phyloP scores from a whole-genome alignment of 2,888 invertebrate species.

The Brachyptera risi region DNA sequence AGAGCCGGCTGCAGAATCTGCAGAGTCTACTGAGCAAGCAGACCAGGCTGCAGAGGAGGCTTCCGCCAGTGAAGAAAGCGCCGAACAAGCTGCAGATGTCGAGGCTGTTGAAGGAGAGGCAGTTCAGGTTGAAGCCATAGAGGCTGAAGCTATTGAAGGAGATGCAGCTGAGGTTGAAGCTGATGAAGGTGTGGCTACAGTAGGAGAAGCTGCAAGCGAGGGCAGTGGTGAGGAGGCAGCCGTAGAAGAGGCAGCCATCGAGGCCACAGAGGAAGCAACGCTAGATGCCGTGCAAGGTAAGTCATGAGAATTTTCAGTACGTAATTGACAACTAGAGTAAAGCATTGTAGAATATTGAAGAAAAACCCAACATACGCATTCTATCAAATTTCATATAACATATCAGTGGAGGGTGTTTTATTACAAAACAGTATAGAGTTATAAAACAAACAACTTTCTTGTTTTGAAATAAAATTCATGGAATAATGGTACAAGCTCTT shows the following conservation, averaged over 20 bases:
- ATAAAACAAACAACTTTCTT: no score
- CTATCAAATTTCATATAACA: no score
- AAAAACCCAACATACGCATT: no score
- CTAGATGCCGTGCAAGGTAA: not conserved
- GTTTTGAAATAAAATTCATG: no score
- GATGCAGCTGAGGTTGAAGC: constrained; percentile 5
- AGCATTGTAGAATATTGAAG: not conserved
- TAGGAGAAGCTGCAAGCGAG: constrained; percentile 20
- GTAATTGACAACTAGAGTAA: not conserved
- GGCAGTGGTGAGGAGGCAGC: constrained; percentile 16
- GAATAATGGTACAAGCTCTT: no score
- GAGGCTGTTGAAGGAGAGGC: constrained; percentile 33
- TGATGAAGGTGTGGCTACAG: not conserved
- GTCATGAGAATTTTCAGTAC: not conserved
- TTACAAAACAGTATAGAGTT: no score
- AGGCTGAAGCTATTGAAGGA: constrained; percentile 11
- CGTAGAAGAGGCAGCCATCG: constrained; percentile 30
- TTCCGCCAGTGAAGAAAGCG: constrained; percentile 28
- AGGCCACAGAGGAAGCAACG: not conserved
- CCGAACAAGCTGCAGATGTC: constrained; percentile 36
- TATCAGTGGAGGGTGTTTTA: no score
- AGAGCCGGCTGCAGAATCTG: constrained; percentile 21
- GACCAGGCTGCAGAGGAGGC: constrained; percentile 28
- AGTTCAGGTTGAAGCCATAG: constrained; percentile 35
- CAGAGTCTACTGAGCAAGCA: constrained; percentile 8